Evolutionary conservation across 2,888 invertebrate species (phyloP).

Genomic region (Anaspis maculata): DNA sequence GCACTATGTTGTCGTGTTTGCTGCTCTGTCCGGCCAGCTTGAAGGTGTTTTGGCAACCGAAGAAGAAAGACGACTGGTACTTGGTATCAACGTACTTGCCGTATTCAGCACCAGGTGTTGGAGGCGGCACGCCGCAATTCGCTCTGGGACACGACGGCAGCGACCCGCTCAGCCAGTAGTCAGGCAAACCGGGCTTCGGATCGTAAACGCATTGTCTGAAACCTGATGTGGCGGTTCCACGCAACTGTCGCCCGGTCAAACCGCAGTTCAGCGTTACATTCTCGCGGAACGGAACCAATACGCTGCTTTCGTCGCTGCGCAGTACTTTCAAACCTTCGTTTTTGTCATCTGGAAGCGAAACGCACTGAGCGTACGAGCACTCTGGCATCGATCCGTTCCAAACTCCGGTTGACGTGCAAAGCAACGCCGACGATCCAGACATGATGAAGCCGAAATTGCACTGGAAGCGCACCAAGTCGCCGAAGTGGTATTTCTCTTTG

Average conservation of each 20-base stretch:
- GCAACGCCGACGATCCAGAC: constrained; percentile 75
- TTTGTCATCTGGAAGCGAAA: constrained; percentile 81
- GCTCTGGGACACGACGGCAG: constrained; percentile 80
- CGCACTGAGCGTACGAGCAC: constrained; percentile 89
- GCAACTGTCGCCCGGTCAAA: constrained; percentile 65
- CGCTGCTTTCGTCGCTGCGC: constrained; percentile 72
- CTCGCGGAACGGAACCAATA: constrained; percentile 79
- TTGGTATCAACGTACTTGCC: constrained; percentile 81
- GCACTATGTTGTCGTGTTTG: constrained; percentile 84
- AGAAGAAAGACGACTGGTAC: constrained; percentile 90
- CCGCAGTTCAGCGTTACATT: constrained; percentile 82
- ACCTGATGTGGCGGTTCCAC: constrained; percentile 72
- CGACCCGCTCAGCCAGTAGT: constrained; percentile 84
- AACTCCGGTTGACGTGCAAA: constrained; percentile 80
- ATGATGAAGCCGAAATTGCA: constrained; percentile 93
- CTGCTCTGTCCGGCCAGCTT: constrained; percentile 88
- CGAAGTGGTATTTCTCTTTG: constrained; percentile 75
- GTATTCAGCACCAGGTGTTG: constrained; percentile 90
- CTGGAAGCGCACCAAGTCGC: constrained; percentile 83
- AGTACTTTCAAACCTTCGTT: constrained; percentile 75
- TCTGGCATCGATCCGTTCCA: constrained; percentile 93
- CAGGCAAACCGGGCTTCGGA: constrained; percentile 81
- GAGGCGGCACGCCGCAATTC: constrained; percentile 86
- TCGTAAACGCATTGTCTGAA: constrained; percentile 95
- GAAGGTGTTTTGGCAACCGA: constrained; percentile 93